Percentiles rank a stretch among this genome's conserved stretches.
These are phyloP conservation scores for Cossypha heuglini DNA, from an alignment of 2,797 vertebrate genomes.

Conservation along the genomic window DNA sequence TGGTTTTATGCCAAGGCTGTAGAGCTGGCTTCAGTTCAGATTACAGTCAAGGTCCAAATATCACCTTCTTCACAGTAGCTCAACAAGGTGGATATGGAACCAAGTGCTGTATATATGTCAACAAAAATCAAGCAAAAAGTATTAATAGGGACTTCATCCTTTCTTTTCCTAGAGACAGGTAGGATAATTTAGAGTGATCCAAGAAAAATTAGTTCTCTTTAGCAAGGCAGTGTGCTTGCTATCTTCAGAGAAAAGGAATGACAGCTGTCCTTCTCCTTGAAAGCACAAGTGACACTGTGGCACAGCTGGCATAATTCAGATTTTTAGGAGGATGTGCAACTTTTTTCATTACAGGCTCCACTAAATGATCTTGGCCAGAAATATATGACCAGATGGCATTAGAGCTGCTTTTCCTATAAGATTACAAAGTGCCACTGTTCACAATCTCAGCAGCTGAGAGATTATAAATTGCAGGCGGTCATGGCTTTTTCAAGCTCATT, in stretches of 20 bases:
- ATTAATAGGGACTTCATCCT: not conserved
- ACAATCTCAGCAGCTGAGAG: slow-evolving; percentile 47
- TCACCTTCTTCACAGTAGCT: not conserved
- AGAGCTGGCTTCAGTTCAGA: not conserved
- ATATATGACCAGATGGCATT: slow-evolving; percentile 39
- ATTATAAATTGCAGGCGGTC: not conserved
- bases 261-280: slow-evolving; percentile 40
- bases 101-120: not conserved
- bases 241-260: not conserved
- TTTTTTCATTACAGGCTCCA: slow-evolving; percentile 31
- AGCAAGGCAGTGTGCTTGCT: not conserved
- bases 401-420: slow-evolving; percentile 47
- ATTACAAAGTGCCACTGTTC: slow-evolving; percentile 59
- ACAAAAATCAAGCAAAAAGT: not conserved
- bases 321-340: slow-evolving; percentile 3
- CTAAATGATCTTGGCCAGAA: slow-evolving; percentile 47
- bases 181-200: not conserved
- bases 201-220: not conserved
- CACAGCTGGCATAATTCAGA: slow-evolving; percentile 54
- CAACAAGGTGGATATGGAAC: not conserved
- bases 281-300: not conserved
- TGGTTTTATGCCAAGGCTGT: not conserved
- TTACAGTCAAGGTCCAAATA: not conserved
- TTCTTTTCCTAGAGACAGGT: not conserved
- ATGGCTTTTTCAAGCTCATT: not conserved